A percentile compares a stretch with the other conserved stretches of the same genome.
Evolutionary conservation across 2,797 vertebrate genomes (phyloP).

Genomic region (Eulemur rubriventer): DNA sequence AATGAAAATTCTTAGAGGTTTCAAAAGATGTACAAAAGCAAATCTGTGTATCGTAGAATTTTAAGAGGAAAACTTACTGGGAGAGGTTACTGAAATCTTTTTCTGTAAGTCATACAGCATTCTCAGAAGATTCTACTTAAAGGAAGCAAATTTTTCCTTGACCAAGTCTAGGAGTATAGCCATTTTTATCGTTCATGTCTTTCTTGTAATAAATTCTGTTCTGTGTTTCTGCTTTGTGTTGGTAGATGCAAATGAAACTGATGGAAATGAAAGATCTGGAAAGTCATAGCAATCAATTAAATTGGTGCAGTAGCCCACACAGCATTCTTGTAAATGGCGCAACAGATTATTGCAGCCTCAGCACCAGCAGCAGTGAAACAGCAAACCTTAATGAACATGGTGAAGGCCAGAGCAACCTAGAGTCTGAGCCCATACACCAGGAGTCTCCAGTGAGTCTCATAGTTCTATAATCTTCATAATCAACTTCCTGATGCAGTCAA

Average conservation of each 20-base stretch:
- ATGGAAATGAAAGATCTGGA: conserved; percentile 92
- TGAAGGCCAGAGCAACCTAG: conserved; percentile 85
- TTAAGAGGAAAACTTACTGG: not conserved
- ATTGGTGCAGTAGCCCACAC: conserved; percentile 92
- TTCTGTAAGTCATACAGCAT: not conserved
- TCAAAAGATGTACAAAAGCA: conserved; percentile 44
- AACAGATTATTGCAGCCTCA: conserved; percentile 87
- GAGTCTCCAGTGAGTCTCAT: conserved; percentile 85
- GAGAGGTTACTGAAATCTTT: conserved; percentile 35
- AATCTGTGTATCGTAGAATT: conserved; percentile 27
- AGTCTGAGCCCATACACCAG: conserved; percentile 81
- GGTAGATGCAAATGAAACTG: conserved; percentile 92
- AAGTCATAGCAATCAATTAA: conserved; percentile 89
- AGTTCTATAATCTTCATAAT: not conserved
- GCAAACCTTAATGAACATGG: conserved; percentile 87
- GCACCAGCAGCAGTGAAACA: conserved; percentile 89
- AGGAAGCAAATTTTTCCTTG: conserved; percentile 43
- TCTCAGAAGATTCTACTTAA: conserved; percentile 12
- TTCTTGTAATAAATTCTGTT: conserved; percentile 57
- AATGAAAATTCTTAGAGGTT: conserved; percentile 51
- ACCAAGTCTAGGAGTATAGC: not conserved
- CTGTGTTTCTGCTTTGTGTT: conserved; percentile 66
- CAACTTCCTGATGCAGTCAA: not conserved
- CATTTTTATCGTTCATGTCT: conserved; percentile 5
- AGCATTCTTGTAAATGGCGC: conserved; percentile 93